Base-by-base conservation (phyloP, 1,140 invertebrate species). In the Drosophila watanabei region DNA sequence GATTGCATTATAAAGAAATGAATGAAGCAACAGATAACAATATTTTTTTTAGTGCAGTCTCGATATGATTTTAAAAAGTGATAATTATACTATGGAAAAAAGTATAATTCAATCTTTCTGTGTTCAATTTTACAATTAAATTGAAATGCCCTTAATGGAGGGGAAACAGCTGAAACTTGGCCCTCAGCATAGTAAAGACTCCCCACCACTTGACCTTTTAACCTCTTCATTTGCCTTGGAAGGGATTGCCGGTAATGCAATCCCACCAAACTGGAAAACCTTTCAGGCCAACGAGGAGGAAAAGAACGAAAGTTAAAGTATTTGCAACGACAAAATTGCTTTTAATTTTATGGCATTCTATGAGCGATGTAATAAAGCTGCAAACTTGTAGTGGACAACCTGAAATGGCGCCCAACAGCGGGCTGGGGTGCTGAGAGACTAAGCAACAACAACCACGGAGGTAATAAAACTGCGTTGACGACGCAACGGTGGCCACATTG, bases 301-400 rank as follows among this genome's bases (percentile, higher is more conserved):
- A 39, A 46, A 30, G 45, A 49, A 76, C 46, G 58, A 72, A 80
- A 77, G 52, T 60, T 49, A 68, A 86, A 82, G 71, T 68, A 75
- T 60, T 75, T 77, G 45, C 75, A 71, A 48, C 63, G 71, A 79
- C 59, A 84, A 89, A 89, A 89, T 79, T 79, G 81, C 85, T 89
- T 82, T 89, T 82, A 89, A 89, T 89, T 84, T 89, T 76, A 89
- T 85, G 79, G 64, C 59, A 68, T 89, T 89, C 64, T 72, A 82
- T 75, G 81, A 79, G 81, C 60, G 69, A 62, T 62, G 49, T 72
- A 83, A 80, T 87, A 88, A 88, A 72, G 60, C 60, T 46, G 61
- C 63, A 76, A 65, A 56, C 49, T 73, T 71, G 65, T 62, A 80
- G 71, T 80, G 64, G 78, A 80, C 66, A 59, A 41, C 69, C 41